A percentile compares a stretch with the other conserved stretches of the same genome.
Evolutionary conservation across 1,140 invertebrate species (phyloP).

Genomic region (Drosophila jambulina): DNA sequence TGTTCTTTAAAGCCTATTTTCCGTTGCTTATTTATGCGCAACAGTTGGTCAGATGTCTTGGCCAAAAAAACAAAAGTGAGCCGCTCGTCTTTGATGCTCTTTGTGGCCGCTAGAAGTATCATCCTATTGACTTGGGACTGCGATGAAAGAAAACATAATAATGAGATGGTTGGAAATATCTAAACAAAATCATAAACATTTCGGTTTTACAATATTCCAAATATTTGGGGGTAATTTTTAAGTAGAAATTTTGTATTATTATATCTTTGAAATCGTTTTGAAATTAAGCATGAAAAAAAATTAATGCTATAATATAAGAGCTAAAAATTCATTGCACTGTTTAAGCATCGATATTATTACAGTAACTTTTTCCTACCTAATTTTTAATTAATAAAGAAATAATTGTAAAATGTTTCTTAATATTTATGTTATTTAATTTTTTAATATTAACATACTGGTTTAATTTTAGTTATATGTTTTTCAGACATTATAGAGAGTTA

Average conservation of each 20-base stretch:
- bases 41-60: conserved; percentile 65
- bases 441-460: no score
- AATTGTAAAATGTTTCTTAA: neutral
- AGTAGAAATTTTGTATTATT: neutral
- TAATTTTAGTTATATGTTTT: no score
- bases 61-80: conserved; percentile 44
- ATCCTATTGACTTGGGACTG: conserved; percentile 21
- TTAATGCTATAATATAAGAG: neutral
- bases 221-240: neutral
- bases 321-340: neutral
- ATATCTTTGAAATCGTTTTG: no score
- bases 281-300: neutral
- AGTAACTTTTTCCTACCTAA: neutral
- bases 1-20: conserved; percentile 57
- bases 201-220: neutral
- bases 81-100: conserved; percentile 40
- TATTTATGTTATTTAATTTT: no score
- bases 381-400: neutral
- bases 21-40: conserved; percentile 70
- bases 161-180: conserved; percentile 4
- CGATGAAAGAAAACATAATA: conserved; percentile 29
- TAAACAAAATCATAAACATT: neutral
- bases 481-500: no score
- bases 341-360: neutral
- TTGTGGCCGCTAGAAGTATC: neutral